Evolutionary conservation across 2,797 vertebrate species (phyloP).

Genomic region (Thripadectes ignobilis): DNA sequence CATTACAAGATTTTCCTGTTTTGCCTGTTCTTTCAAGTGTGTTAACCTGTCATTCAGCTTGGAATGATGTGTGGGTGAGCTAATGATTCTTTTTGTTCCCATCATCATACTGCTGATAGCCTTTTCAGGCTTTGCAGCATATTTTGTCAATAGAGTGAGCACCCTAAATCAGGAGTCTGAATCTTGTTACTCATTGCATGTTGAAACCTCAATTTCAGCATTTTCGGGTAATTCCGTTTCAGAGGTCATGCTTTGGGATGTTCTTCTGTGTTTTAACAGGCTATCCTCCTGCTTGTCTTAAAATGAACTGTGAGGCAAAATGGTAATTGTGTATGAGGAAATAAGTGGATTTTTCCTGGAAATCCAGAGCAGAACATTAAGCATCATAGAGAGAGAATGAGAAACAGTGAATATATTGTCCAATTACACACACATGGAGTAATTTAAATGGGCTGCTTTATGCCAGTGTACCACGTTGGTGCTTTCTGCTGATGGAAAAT

Average conservation of each 20-base stretch:
- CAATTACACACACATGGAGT: neutral
- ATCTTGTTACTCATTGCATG: neutral
- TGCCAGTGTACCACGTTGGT: neutral
- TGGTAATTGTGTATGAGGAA: neutral
- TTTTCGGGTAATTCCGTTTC: neutral
- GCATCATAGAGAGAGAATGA: neutral
- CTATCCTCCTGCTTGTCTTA: neutral
- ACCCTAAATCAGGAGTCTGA: neutral
- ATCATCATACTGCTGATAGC: neutral
- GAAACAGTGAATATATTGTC: neutral
- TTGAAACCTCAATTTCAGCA: neutral
- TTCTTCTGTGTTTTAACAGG: neutral
- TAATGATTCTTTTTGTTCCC: neutral
- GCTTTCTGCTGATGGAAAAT: neutral
- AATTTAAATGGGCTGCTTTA: neutral
- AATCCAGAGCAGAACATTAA: neutral
- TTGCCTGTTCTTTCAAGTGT: constrained; percentile 18
- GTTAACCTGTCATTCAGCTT: constrained; percentile 2
- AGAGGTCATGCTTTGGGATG: neutral
- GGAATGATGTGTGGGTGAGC: neutral
- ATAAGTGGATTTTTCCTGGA: neutral
- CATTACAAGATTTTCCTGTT: constrained; percentile 49
- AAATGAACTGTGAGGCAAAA: neutral
- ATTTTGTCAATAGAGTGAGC: constrained; percentile 1
- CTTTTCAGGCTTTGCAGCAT: neutral